These are phyloP conservation scores for Xestobium rufovillosum DNA, from an alignment of 2,888 invertebrate genomes.

Conservation along the genomic window DNA sequence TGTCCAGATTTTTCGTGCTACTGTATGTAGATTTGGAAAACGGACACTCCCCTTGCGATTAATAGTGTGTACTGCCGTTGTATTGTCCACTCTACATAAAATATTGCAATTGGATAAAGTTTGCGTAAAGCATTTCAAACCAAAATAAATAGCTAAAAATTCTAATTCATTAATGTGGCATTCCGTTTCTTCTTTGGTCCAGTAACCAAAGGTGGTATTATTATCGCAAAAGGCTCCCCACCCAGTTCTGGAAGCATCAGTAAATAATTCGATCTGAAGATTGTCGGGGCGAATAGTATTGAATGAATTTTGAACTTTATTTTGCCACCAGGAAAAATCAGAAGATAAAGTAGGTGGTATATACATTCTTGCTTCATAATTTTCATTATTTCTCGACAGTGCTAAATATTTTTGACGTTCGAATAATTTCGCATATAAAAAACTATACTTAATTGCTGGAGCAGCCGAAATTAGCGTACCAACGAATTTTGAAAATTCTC, in stretches of 20 bases:
- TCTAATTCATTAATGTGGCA: conserved; percentile 26
- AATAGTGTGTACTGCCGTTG: conserved; percentile 22
- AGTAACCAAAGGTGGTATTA: conserved; percentile 16
- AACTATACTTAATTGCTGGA: conserved; percentile 25
- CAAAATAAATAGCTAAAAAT: conserved; percentile 23
- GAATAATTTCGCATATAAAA: conserved; percentile 19
- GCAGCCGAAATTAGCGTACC: conserved; percentile 23
- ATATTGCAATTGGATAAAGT: conserved; percentile 17
- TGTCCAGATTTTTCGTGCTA: conserved; percentile 25
- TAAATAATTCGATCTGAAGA: conserved; percentile 19
- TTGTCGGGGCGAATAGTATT: conserved; percentile 11
- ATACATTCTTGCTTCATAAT: conserved; percentile 15
- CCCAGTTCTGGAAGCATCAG: conserved; percentile 24
- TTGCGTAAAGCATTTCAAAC: conserved; percentile 22
- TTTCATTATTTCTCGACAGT: conserved; percentile 10
- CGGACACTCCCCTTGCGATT: conserved; percentile 24
- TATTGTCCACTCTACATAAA: conserved; percentile 21
- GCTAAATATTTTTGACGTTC: conserved; percentile 19
- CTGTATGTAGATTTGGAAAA: conserved; percentile 19
- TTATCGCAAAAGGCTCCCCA: conserved; percentile 22
- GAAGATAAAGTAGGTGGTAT: conserved; percentile 11
- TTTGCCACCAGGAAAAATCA: conserved; percentile 25
- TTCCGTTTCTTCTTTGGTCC: conserved; percentile 17
- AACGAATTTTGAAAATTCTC: conserved; percentile 20
- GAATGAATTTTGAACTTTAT: conserved; percentile 10